These are phyloP conservation scores for Thecocarcelia acutangulata DNA, from an alignment of 2,888 invertebrate species.

Conservation along the genomic window DNA sequence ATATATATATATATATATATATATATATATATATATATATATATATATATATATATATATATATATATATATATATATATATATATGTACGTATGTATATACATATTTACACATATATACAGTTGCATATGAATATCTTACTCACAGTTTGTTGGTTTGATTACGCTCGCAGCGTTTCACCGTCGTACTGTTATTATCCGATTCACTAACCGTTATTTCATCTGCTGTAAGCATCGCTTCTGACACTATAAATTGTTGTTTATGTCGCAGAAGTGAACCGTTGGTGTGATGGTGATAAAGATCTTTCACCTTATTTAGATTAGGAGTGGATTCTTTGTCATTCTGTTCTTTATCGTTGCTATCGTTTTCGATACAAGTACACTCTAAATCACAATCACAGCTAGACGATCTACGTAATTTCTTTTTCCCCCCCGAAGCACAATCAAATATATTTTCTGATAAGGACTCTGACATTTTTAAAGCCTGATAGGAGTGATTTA, in stretches of 20 bases:
- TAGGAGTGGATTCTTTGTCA: constrained; percentile 61
- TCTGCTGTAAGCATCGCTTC: constrained; percentile 76
- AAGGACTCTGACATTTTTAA: constrained; percentile 71
- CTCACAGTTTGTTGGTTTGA: constrained; percentile 55
- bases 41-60: background rate
- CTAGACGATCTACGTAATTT: constrained; percentile 70
- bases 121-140: too few species aligned
- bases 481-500: constrained; percentile 78
- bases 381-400: constrained; percentile 78
- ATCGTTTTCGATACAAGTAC: constrained; percentile 72
- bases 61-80: background rate
- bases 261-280: constrained; percentile 23
- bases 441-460: constrained; percentile 62
- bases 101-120: too few species aligned
- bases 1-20: too few species aligned
- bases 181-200: constrained; percentile 78
- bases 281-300: constrained; percentile 14
- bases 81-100: background rate
- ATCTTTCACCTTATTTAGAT: constrained; percentile 71
- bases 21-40: too few species aligned
- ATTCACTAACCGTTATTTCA: constrained; percentile 78
- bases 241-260: constrained; percentile 59
- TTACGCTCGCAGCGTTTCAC: constrained; percentile 72
- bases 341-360: constrained; percentile 8
- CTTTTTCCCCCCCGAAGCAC: constrained; percentile 57